phyloP scores from a whole-genome alignment of 2,113 vertebrate species.

The Pelvicachromis taeniatus region DNA sequence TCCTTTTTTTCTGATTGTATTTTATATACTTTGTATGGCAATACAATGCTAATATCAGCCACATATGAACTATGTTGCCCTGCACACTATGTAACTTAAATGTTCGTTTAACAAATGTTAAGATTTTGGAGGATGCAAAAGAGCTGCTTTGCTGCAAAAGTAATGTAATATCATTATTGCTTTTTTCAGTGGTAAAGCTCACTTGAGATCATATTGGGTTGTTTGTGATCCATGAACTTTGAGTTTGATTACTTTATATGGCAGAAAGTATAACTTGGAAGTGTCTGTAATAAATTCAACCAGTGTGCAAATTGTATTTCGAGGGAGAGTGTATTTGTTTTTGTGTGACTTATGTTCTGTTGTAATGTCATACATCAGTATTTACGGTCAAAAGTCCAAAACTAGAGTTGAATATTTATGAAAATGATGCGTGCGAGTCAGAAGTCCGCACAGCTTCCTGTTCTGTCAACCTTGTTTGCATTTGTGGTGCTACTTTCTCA shows the following conservation, averaged over 20 bases:
- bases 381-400: not conserved
- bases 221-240: not conserved
- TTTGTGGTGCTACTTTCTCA: not conserved
- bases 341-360: not conserved
- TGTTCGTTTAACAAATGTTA: not conserved
- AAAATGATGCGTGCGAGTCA: not conserved
- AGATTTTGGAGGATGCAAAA: not conserved
- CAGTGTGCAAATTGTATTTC: not conserved
- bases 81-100: not conserved
- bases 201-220: too few relatives aligned
- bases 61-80: too few relatives aligned
- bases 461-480: not conserved
- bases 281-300: not conserved
- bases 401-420: not conserved
- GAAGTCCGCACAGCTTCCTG: not conserved
- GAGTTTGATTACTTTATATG: not conserved
- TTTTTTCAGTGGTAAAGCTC: too few relatives aligned
- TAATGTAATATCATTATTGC: too few relatives aligned
- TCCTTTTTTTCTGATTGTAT: not conserved
- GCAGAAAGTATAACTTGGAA: not conserved
- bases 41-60: too few relatives aligned
- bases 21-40: too few relatives aligned
- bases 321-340: not conserved
- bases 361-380: not conserved
- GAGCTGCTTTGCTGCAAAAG: not conserved